Evolutionary conservation across 2,888 invertebrate species (phyloP).

Genomic region (Euplagia quadripunctaria): DNA sequence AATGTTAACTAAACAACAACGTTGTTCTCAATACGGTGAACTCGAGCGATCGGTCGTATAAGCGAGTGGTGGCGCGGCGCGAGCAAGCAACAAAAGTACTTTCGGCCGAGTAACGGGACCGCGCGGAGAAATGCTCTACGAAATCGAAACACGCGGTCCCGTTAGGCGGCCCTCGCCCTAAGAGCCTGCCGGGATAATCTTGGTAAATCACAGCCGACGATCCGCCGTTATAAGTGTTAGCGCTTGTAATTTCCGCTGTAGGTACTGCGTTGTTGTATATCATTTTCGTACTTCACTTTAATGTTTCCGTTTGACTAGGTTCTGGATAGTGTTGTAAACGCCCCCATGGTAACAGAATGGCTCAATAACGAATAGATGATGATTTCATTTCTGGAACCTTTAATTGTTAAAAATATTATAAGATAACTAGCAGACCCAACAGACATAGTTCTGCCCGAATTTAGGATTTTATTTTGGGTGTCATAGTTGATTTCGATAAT

Average conservation of each 20-base stretch:
- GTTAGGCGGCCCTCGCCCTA: constrained; percentile 84
- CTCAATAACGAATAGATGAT: not conserved
- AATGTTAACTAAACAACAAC: constrained; percentile 69
- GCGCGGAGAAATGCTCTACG: constrained; percentile 87
- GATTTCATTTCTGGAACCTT: not conserved
- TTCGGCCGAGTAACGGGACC: constrained; percentile 86
- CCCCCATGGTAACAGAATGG: not conserved
- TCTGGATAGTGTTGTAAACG: constrained; percentile 6
- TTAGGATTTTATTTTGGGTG: too few species aligned
- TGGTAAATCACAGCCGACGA: constrained; percentile 72
- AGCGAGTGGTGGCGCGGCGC: constrained; percentile 60
- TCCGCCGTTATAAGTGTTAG: constrained; percentile 58
- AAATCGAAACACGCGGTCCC: constrained; percentile 87
- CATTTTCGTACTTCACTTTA: constrained; percentile 50
- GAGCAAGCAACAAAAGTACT: constrained; percentile 83
- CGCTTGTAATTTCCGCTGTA: constrained; percentile 45
- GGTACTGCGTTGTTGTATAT: constrained; percentile 49
- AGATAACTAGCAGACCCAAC: not conserved
- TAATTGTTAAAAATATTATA: not conserved
- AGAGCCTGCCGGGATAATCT: constrained; percentile 75
- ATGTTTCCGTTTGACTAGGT: constrained; percentile 29
- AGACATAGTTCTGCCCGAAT: too few species aligned
- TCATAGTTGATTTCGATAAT: too few species aligned
- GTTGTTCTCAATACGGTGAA: constrained; percentile 81
- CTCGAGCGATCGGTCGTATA: constrained; percentile 76